Base-by-base conservation (phyloP, 1,140 invertebrate genomes). In the Eupristina koningsbergeri region DNA sequence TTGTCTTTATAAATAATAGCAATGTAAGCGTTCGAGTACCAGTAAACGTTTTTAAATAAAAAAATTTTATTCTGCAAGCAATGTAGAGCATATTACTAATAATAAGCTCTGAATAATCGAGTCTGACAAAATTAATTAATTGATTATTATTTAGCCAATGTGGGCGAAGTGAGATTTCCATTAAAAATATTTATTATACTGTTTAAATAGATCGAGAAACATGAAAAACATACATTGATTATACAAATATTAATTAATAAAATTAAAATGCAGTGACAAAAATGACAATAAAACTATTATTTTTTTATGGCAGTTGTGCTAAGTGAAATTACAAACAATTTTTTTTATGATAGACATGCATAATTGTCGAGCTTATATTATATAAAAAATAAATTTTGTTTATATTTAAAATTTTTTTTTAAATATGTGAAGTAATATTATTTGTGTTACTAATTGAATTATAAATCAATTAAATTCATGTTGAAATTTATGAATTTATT, bases 401-500 rank as follows among this genome's bases (percentile, higher is more conserved):
- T 17, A 67, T 2, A 36, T 5, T 36, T 67, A 11, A 31, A 64
- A 64, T 26, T 58, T 26, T 13, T 58, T 58, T 26, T 26, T 26
- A 58, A 26, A 26, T 26, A 26, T 58, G 22, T 22, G 53, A 58
- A 58, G 53, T 58, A 26, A 58, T 58, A 26, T 58, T 41, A 71
- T 41, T 41, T 71, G 9, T n/a, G 22, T 0, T 8, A 53, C 15
- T 29, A 7, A 50, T 39, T 71, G 67, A 26, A 71, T 71, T 36
- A 39, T 17, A 36, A 36, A 71, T 71, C 15, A 7, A 71, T 41
- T 41, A 41, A 69, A 71, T 41, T 67, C 17, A n/a, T 71, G 67
- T 71, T 13, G 67, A n/a, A 71, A 71, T 71, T 41, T n/a, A 22
- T 41, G 3, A n/a, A 71, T 41, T n/a, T 71, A 71, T 71, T n/a